phyloP scores from a whole-genome alignment of 2,113 vertebrate genomes.

The Podarcis cretensis region DNA sequence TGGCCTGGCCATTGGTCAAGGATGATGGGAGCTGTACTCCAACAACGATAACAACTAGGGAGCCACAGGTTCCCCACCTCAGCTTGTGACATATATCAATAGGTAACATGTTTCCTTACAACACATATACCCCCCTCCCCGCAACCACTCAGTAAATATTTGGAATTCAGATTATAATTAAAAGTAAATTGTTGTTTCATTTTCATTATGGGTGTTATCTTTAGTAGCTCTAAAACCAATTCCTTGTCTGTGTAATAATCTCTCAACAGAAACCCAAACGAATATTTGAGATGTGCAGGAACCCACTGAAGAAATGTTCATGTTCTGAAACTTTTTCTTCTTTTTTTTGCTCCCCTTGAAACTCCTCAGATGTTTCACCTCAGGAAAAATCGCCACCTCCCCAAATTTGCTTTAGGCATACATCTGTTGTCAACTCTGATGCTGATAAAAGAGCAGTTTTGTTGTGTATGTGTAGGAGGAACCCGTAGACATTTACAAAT shows the following conservation, averaged over 20 bases:
- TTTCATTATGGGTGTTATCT: constrained; percentile 4
- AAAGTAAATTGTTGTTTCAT: constrained; percentile 16
- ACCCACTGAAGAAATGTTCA: not conserved
- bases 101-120: constrained; percentile 30
- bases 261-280: constrained; percentile 13
- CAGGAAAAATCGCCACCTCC: not conserved
- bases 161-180: constrained; percentile 34
- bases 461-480: not conserved
- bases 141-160: constrained; percentile 18
- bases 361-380: not conserved
- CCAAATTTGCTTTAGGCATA: not conserved
- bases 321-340: not conserved
- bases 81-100: not conserved
- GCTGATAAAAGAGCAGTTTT: constrained; percentile 23
- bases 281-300: not conserved
- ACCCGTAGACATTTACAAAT: constrained; percentile 6
- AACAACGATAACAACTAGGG: no score
- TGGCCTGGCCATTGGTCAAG: no score
- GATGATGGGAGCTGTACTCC: no score
- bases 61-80: no score
- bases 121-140: not conserved
- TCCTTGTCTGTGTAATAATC: not conserved
- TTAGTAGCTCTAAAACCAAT: constrained; percentile 29
- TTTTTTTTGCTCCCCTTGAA: not conserved
- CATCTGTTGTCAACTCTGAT: not conserved